Percentiles rank a stretch among this genome's conserved stretches.
phyloP scores from a whole-genome alignment of 2,797 vertebrate genomes.

The Alectoris magna region DNA sequence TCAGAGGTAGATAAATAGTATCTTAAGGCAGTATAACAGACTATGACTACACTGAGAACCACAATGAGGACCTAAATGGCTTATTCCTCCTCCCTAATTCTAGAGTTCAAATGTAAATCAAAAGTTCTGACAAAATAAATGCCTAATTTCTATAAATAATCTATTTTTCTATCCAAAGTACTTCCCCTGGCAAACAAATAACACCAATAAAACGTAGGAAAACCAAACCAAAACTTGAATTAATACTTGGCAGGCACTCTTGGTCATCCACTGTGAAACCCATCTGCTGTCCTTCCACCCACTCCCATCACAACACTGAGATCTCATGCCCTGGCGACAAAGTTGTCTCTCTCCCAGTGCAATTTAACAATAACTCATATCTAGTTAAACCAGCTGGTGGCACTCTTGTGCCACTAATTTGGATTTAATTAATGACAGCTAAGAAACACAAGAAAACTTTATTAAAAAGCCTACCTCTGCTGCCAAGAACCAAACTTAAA shows the following conservation, averaged over 20 bases:
- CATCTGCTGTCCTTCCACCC: background rate
- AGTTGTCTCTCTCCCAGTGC: background rate
- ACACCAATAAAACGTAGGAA: background rate
- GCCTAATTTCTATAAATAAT: background rate
- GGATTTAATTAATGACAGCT: background rate
- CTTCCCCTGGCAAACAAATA: background rate
- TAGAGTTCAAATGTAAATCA: background rate
- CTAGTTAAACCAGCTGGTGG: slow-evolving; percentile 67
- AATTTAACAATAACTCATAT: background rate
- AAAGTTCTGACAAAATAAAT: background rate
- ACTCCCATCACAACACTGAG: background rate
- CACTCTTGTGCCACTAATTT: slow-evolving; percentile 44
- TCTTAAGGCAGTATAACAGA: no score
- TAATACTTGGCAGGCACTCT: background rate
- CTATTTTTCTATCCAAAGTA: background rate
- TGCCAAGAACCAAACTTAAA: background rate
- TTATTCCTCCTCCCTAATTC: background rate
- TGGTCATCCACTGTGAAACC: background rate
- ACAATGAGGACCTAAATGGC: background rate
- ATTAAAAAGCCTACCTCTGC: background rate
- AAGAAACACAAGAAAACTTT: background rate
- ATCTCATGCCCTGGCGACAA: background rate
- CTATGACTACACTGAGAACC: background rate
- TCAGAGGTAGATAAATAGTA: background rate
- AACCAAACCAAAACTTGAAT: background rate